Evolutionary conservation across 1,140 invertebrate genomes (phyloP), one percentile per base, ranked within the genome.

Genomic region (Euura saliciscinereae): DNA sequence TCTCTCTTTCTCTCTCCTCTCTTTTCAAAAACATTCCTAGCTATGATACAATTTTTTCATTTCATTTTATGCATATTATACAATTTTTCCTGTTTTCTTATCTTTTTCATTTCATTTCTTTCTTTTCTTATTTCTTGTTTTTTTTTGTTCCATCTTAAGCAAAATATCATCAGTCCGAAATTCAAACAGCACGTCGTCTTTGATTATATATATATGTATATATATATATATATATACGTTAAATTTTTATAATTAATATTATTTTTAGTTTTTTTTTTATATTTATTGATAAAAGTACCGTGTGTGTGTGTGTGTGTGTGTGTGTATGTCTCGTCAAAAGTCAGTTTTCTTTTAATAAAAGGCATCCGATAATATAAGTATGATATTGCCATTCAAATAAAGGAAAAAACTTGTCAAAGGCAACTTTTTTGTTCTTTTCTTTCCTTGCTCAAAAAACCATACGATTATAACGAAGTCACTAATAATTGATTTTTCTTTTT

Each of bases 271-370:
- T 70, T 64, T 64, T 45, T 69, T 72, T 75, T 65, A 28, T 69
- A 45, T 73, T 59, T 59, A 77, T 64, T 73, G 73, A 71, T 74
- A 76, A 75, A 76, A 79, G 75, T 79, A 78, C 1, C 69, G 76
- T 76, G 75, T 78, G 76, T 72, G 77, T 77, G 76, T 76, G 75
- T 78, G 76, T 72, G 77, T 77, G 74, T 73, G 44, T 69, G 74
- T 77, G 68, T 72, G 68, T 76, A 44, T 70, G 70, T 67, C 65
- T 70, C 13, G 75, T 75, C 28, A 28, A 28, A 68, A 73, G 68
- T 75, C 71, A 76, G 6, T 72, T 51, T 69, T 76, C 74, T 71
- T 69, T 67, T 69, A 28, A 28, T 28, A 28, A 28, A 28, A 28
- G 28, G 28, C 28, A 28, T 28, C 28, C 28, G 28, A 28, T 28